These are phyloP conservation scores for Pogonocichla stellata DNA, from an alignment of 2,113 vertebrate genomes.

Conservation along the genomic window DNA sequence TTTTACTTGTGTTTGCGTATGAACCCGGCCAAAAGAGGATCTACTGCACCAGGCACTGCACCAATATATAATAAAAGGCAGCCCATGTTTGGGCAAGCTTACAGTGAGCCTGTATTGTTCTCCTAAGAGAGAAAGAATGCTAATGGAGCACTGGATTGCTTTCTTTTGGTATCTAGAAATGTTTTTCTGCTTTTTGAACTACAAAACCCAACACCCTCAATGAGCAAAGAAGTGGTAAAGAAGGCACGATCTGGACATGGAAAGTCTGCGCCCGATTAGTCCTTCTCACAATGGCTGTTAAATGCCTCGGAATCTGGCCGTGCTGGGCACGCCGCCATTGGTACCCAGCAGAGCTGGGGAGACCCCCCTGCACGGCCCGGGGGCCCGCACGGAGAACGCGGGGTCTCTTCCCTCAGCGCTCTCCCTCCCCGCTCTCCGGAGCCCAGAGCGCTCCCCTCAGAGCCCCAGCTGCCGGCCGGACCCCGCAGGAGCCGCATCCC, in stretches of 20 bases:
- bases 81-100: slow-evolving; percentile 37
- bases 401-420: neutral
- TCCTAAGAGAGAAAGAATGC: neutral
- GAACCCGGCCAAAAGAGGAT: neutral
- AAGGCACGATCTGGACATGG: neutral
- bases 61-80: slow-evolving; percentile 7
- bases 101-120: slow-evolving; percentile 26
- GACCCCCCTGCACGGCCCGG: neutral
- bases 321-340: neutral
- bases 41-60: neutral
- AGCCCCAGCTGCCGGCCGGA: neutral
- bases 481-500: neutral
- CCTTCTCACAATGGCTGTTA: neutral
- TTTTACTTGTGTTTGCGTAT: rapidly evolving
- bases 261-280: neutral
- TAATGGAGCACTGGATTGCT: neutral
- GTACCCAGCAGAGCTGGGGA: neutral
- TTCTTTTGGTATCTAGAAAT: neutral
- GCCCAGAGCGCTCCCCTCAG: neutral
- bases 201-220: neutral
- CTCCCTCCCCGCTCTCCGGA: rapidly evolving
- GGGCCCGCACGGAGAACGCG: neutral
- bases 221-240: neutral
- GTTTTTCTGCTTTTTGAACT: neutral
- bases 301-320: neutral